Base-by-base conservation (phyloP, 2,888 invertebrate genomes). In the Drepanosiphum platanoidis region DNA sequence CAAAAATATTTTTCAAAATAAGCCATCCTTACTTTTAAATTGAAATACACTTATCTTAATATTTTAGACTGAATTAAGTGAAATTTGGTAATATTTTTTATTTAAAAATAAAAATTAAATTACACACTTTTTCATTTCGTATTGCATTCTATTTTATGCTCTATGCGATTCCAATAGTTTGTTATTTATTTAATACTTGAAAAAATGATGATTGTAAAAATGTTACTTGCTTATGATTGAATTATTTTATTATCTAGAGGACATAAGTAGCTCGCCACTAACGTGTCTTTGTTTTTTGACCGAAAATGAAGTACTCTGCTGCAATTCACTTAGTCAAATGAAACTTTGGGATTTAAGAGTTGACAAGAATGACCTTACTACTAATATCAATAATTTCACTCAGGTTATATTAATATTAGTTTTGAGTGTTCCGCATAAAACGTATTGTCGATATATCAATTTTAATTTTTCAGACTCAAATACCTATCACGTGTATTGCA, bases 301-400 rank as follows among this genome's bases (percentile, higher is more conserved):
- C 87, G 93, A 93, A 88, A 92, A 91, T 88, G 93, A 96, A 92
- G 91, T 96, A 36, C 92, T 97, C 71, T 95, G 95, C 0, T 95
- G 96, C 30, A 97, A 97, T 90, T 91, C 95, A n/a, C 91, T 95
- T 89, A 97, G 97, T 0, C 95, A 96, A 88, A 94, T 97, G 92
- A 96, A 97, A 89, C 93, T 96, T 86, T 97, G 96, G 93, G 97
- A 97, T 89, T 74, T 87, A 88, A 87, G 88, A 77, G 30, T 84
- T 42, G 11, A 52, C 52, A 75, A 52, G 68, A 75, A 32, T 52
- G 36, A 36, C 5, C 36, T 84, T 30, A 84, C 75, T 1, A 13
- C 52, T 9, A 30, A 77, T 32, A 77, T 84, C 22, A 84, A 75
- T 75, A 84, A 68, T 52, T 84, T 84, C 30, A 30, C 83, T 66